phyloP scores from a whole-genome alignment of 2,888 invertebrate genomes.

The Apamea sordens region DNA sequence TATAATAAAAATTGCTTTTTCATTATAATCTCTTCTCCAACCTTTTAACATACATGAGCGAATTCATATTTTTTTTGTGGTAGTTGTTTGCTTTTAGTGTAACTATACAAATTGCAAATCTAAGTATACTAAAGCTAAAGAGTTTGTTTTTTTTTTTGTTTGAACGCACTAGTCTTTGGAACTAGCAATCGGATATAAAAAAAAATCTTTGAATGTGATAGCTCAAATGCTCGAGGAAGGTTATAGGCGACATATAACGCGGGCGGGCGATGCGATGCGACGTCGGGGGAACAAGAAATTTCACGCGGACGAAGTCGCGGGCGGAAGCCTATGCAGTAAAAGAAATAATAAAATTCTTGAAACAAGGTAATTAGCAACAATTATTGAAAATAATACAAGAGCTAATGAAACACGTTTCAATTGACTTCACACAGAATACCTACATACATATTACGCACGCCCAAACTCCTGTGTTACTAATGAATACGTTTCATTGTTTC shows the following conservation, averaged over 20 bases:
- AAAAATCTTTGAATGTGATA: not conserved
- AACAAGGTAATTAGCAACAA: constrained; percentile 38
- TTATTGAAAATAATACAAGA: constrained; percentile 43
- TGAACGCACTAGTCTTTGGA: not conserved
- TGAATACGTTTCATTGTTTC: constrained; percentile 64
- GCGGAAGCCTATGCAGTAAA: not conserved
- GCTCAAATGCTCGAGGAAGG: too few species aligned
- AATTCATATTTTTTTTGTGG: not conserved
- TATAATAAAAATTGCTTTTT: constrained; percentile 7
- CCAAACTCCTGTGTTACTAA: constrained; percentile 66
- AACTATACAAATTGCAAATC: not conserved
- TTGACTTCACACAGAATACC: constrained; percentile 61
- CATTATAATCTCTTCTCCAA: not conserved
- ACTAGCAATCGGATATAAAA: not conserved
- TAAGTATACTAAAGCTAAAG: not conserved
- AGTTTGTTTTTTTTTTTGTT: not conserved
- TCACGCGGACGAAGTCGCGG: not conserved
- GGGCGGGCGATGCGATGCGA: not conserved
- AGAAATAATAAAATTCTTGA: constrained; percentile 5
- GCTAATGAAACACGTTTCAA: constrained; percentile 52
- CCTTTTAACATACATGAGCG: not conserved
- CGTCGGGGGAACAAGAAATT: too few species aligned
- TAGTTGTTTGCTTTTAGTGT: not conserved
- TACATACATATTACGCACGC: constrained; percentile 60
- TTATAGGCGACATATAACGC: not conserved